A percentile compares a stretch with the other conserved stretches of the same genome.
These are phyloP conservation scores for Garrulus glandarius DNA, from an alignment of 2,797 vertebrate species.

Conservation along the genomic window DNA sequence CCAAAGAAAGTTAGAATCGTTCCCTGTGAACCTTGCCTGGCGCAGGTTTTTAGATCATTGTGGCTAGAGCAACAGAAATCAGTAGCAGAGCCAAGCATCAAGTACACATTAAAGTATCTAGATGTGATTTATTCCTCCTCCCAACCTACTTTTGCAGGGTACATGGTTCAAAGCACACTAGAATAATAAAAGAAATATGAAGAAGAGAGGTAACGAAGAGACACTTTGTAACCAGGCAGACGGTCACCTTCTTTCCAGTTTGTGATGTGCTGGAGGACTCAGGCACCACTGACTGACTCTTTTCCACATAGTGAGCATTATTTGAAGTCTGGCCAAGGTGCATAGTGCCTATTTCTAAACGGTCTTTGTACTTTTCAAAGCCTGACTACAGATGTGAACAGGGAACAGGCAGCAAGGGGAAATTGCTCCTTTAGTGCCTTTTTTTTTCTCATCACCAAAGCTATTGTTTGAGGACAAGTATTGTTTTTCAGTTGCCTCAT, in stretches of 20 bases:
- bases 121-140: background rate
- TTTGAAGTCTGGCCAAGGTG: background rate
- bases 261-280: background rate
- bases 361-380: background rate
- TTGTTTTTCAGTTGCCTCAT: background rate
- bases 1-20: background rate
- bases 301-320: background rate
- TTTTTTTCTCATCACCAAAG: background rate
- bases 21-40: background rate
- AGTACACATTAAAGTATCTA: background rate
- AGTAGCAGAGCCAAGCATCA: background rate
- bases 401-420: background rate
- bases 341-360: background rate
- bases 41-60: fast-evolving
- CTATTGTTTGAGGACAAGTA: background rate
- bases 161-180: background rate
- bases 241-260: background rate
- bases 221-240: background rate
- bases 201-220: background rate
- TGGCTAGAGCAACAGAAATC: background rate
- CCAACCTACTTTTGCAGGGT: background rate
- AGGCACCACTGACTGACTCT: background rate
- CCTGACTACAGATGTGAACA: background rate
- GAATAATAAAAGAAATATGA: background rate
- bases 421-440: background rate